phyloP scores from a whole-genome alignment of 2,888 invertebrate genomes.

The Bugula neritina region DNA sequence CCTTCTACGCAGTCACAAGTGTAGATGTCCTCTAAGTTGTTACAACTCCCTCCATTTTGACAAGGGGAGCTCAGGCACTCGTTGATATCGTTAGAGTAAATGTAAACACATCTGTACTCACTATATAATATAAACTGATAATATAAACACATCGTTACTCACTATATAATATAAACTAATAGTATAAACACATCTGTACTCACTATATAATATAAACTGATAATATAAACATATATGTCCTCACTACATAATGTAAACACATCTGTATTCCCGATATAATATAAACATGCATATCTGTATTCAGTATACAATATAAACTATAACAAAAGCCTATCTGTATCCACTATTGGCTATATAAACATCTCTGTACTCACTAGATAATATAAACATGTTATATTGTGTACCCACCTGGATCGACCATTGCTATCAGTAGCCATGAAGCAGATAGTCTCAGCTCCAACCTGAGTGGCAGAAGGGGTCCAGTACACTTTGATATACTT shows the following conservation, averaged over 20 bases:
- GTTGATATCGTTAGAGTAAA: slow-evolving; percentile 13
- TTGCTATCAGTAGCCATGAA: slow-evolving; percentile 30
- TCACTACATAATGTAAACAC: not conserved
- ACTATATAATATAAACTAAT: not conserved
- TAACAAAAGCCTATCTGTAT: not conserved
- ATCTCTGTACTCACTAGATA: not conserved
- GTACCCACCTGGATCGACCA: slow-evolving; percentile 24
- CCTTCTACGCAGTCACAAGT: not conserved
- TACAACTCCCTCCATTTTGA: slow-evolving; percentile 12
- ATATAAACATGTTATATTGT: too few relatives aligned
- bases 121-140: not conserved
- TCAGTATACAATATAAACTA: not conserved
- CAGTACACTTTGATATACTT: slow-evolving; percentile 30
- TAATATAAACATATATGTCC: slow-evolving; percentile 2
- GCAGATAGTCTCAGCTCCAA: slow-evolving; percentile 31
- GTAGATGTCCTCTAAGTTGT: slow-evolving; percentile 20
- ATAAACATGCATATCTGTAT: slow-evolving; percentile 1
- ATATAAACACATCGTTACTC: slow-evolving; percentile 12
- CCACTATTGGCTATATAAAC: not conserved
- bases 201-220: not conserved
- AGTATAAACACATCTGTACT: slow-evolving; percentile 8
- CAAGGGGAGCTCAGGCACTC: slow-evolving; percentile 13
- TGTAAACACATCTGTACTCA: slow-evolving; percentile 17
- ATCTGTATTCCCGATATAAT: not conserved
- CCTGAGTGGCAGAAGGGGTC: slow-evolving; percentile 30